phyloP scores from a whole-genome alignment of 2,113 vertebrate genomes.

The Ranitomeya variabilis region DNA sequence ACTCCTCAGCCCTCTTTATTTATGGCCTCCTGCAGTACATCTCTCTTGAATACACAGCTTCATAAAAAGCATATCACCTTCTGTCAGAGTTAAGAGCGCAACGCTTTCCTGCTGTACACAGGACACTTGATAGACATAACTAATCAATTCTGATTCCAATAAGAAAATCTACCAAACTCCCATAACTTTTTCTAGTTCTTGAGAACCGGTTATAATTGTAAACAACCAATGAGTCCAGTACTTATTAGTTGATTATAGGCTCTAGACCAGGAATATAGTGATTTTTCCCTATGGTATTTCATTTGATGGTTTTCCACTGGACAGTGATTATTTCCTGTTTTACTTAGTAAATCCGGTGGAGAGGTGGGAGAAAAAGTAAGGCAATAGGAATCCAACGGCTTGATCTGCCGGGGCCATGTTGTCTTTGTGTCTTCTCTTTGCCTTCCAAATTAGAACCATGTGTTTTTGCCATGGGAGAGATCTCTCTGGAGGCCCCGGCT shows the following conservation, averaged over 20 bases:
- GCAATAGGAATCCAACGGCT: neutral
- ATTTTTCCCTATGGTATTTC: neutral
- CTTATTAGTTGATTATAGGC: neutral
- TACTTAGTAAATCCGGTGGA: neutral
- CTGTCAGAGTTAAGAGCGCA: too few relatives aligned
- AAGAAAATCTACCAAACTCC: too few relatives aligned
- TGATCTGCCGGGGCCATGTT: constrained; percentile 27
- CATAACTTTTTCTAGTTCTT: too few relatives aligned
- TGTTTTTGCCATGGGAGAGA: constrained; percentile 49
- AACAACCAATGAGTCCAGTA: too few relatives aligned
- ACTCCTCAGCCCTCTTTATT: too few relatives aligned
- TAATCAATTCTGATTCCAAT: too few relatives aligned
- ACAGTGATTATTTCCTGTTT: constrained; percentile 16
- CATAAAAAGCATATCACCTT: too few relatives aligned
- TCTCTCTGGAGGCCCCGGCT: constrained; percentile 46
- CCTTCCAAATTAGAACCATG: constrained; percentile 51
- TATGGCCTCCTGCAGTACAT: too few relatives aligned
- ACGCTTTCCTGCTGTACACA: too few relatives aligned
- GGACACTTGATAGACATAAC: too few relatives aligned
- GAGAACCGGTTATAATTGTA: too few relatives aligned
- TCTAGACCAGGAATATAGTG: neutral
- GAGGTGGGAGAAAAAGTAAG: neutral
- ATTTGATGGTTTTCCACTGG: constrained; percentile 2
- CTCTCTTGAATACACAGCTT: too few relatives aligned
- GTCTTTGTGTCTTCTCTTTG: constrained; percentile 37